Percentiles rank a stretch among this genome's conserved stretches.
Evolutionary conservation across 2,113 vertebrate genomes (phyloP).

Genomic region (Thryonomys swinderianus): DNA sequence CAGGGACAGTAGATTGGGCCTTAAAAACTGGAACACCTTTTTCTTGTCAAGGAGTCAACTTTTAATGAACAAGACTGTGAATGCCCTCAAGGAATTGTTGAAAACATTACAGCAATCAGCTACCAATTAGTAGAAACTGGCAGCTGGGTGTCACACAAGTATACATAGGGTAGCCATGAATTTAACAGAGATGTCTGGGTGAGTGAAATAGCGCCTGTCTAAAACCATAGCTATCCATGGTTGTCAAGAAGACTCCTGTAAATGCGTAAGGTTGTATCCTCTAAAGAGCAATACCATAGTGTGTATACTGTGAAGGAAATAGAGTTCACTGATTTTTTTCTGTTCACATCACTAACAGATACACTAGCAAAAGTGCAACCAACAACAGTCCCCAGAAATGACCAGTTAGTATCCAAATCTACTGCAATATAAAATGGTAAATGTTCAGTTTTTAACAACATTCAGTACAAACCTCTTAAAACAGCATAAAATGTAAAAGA

Average conservation of each 20-base stretch:
- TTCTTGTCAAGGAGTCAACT: neutral
- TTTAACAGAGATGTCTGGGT: neutral
- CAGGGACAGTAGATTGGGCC: neutral
- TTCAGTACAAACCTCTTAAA: neutral
- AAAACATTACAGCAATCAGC: neutral
- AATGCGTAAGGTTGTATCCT: neutral
- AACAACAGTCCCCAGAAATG: neutral
- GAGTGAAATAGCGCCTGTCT: neutral
- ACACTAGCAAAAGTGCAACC: neutral
- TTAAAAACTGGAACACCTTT: neutral
- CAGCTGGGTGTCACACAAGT: slow-evolving; percentile 21
- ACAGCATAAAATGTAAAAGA: neutral
- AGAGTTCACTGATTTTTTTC: neutral
- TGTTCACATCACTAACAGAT: neutral
- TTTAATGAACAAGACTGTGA: neutral
- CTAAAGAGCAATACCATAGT: neutral
- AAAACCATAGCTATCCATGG: neutral
- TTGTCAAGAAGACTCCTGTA: neutral
- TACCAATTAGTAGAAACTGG: neutral
- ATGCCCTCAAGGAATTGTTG: neutral
- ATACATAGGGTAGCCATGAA: neutral
- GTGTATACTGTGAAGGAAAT: neutral
- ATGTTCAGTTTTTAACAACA: neutral
- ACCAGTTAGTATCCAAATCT: neutral
- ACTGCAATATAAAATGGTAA: neutral